Conservation (phyloP, 2,797 vertebrate species). For the Mycteria americana region DNA sequence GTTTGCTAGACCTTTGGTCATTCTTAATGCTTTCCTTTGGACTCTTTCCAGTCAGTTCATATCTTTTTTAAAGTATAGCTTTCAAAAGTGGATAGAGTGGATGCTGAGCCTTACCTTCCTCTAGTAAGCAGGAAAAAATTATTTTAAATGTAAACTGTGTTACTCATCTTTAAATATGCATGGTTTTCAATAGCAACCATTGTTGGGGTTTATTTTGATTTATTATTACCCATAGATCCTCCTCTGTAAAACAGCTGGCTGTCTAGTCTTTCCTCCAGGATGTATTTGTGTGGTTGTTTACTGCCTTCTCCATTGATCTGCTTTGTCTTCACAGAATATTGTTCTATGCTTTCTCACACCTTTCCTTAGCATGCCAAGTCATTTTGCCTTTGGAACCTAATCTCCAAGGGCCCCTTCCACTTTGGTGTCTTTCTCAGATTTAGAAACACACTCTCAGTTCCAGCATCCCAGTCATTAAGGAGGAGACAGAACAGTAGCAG, state of each 20-base stretch:
- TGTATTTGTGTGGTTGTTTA: not conserved
- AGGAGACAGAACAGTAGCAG: not conserved
- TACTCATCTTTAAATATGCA: not conserved
- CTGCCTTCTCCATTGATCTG: not conserved
- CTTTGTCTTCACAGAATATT: not conserved
- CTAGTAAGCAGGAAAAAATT: not conserved
- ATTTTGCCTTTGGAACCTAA: not conserved
- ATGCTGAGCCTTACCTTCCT: not conserved
- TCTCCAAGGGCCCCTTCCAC: not conserved
- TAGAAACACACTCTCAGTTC: not conserved
- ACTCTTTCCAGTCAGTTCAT: not conserved
- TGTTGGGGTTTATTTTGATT: not conserved
- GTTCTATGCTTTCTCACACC: not conserved
- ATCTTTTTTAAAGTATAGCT: not conserved
- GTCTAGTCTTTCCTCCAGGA: not conserved
- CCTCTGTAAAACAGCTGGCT: not conserved
- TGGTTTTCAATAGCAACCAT: not conserved
- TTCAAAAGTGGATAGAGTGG: not conserved
- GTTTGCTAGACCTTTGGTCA: not conserved
- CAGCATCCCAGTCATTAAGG: not conserved
- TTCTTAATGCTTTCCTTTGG: not conserved
- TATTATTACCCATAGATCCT: not conserved
- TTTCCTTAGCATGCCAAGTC: not conserved
- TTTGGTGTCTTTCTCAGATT: not conserved
- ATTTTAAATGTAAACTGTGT: not conserved